A percentile compares a stretch with the other conserved stretches of the same genome.
Conservation (phyloP, 23 tunicate genomes). For the Clavelina lepadiformis region DNA sequence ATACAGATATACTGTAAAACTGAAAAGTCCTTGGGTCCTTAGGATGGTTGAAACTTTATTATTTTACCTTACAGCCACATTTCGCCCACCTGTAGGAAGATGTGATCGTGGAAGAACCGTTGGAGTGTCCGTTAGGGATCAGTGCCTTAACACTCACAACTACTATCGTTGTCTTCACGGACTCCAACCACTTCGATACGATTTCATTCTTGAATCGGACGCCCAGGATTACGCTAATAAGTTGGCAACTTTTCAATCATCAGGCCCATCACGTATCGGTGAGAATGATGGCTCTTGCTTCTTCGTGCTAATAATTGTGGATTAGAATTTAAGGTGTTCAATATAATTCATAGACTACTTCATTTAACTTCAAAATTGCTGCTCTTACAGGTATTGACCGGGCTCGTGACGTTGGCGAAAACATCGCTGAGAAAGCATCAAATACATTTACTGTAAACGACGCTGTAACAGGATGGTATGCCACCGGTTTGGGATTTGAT, state of each 20-base stretch:
- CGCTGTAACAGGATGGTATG: conserved; percentile 7
- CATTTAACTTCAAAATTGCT: too few species aligned
- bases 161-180: conserved; percentile 25
- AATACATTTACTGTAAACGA: not conserved
- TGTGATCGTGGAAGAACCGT: too few species aligned
- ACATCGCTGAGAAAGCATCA: not conserved
- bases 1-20: too few species aligned
- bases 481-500: conserved; percentile 10
- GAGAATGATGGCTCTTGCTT: too few species aligned
- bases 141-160: conserved; percentile 13
- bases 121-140: not conserved
- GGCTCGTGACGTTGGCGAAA: conserved; percentile 2
- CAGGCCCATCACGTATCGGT: too few species aligned
- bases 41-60: too few species aligned
- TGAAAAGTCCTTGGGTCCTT: too few species aligned
- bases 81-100: too few species aligned
- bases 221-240: conserved; percentile 32
- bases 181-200: conserved; percentile 1
- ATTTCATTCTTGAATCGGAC: conserved; percentile 1
- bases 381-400: not conserved
- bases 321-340: too few species aligned
- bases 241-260: not conserved
- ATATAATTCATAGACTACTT: too few species aligned
- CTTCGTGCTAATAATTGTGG: too few species aligned
- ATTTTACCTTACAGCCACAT: too few species aligned